Percentiles rank a stretch among this genome's conserved stretches.
These are phyloP conservation scores for Gambusia holbrooki DNA, from an alignment of 2,113 vertebrate genomes.

Conservation along the genomic window DNA sequence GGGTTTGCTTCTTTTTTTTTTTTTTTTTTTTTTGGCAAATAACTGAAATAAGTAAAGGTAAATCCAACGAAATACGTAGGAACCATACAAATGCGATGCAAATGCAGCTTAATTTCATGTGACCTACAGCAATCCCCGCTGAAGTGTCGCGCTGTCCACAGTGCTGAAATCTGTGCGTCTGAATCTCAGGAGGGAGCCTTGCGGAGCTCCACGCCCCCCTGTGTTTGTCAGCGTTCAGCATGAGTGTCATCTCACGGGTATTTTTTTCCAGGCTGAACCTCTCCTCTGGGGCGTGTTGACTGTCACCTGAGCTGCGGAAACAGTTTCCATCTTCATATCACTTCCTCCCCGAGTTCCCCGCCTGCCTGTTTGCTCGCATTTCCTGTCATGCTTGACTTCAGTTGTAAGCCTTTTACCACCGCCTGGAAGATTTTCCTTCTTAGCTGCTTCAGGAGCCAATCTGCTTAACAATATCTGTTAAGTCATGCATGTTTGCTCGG, in stretches of 20 bases:
- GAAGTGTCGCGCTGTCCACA: neutral
- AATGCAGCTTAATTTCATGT: too few species aligned
- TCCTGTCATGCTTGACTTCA: slow-evolving; percentile 23
- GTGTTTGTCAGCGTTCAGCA: slow-evolving; percentile 32
- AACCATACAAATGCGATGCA: neutral
- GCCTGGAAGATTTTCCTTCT: slow-evolving; percentile 29
- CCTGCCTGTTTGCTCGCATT: slow-evolving; percentile 42
- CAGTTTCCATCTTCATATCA: slow-evolving; percentile 26
- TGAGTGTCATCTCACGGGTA: slow-evolving; percentile 23
- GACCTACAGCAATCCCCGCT: too few species aligned
- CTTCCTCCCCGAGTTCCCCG: slow-evolving; percentile 17
- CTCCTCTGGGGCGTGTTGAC: slow-evolving; percentile 8
- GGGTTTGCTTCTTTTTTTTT: neutral
- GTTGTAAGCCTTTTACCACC: slow-evolving; percentile 22
- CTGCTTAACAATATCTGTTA: slow-evolving; percentile 53
- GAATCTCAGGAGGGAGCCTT: neutral
- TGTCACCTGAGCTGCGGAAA: slow-evolving; percentile 2
- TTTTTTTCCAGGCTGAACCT: slow-evolving; percentile 7
- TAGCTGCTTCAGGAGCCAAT: slow-evolving; percentile 53
- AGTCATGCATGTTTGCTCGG: slow-evolving; percentile 34
- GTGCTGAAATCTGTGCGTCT: neutral
- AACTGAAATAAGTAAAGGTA: neutral
- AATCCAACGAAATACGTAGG: neutral
- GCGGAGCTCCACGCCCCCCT: slow-evolving; percentile 10
- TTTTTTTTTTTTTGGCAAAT: neutral